Evolutionary conservation across 53 echinoderm and acorn worm species (phyloP), one percentile per base, ranked within the genome.

Genomic region (Holothuria leucospilota): DNA sequence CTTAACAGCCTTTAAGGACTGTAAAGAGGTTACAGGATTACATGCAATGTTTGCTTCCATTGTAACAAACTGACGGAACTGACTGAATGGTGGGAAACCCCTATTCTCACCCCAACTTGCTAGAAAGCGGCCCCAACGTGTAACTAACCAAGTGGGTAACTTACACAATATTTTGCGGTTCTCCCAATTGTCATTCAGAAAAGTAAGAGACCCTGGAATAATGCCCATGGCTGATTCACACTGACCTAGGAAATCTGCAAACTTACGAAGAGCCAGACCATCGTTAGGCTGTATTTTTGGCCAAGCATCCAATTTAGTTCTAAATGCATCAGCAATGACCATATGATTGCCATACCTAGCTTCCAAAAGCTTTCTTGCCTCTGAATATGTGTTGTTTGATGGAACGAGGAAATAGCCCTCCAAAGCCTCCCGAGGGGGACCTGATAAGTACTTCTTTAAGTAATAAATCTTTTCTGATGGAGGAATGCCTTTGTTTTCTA

Each of bases 281-380:
- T n/a, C n/a, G n/a, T n/a, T 70, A 34, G 70, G 34, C 34, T 75
- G 77, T 39, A 75, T 39, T 8, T 51, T 75, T n/a, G 46, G 51
- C 77, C 51, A 75, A 8, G 28, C 20, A 6, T 75, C 51, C 20
- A 75, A 46, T 25, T 51, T 74, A 41, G 42, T 23, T 16, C 75
- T 74, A 49, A 74, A 74, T 4, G 75, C 75, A 74, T 74, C 75
- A 0, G 75, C 75, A 51, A 75, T 75, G 21, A 40, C 77, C 51
- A 75, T 10, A 26, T 75, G 34, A 41, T 75, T 75, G 23, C 51
- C 51, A 49, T 51, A 75, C 41, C 77, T 5, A 75, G 41, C 77
- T 14, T 75, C 77, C 4, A 75, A 25, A 51, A 75, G 77, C 18
- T 75, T 75, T 49, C 77, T 40, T 42, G 20, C 77, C 23, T 75